Evolutionary conservation across 2,113 vertebrate genomes (phyloP).

Genomic region (Dascyllus trimaculatus): DNA sequence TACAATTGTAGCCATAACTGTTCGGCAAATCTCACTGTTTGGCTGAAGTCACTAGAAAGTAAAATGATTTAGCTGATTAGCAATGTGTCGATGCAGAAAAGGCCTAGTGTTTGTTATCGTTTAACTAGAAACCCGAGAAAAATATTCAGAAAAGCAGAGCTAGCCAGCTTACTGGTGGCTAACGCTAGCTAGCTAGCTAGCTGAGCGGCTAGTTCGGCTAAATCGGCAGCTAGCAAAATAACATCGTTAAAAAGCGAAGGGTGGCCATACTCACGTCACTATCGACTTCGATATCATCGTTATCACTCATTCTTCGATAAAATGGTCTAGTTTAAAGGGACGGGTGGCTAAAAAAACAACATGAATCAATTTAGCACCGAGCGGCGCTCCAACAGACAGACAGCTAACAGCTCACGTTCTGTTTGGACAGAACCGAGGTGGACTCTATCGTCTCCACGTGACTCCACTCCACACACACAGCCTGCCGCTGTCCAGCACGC

Average conservation of each 20-base stretch:
- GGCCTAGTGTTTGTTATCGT: not conserved
- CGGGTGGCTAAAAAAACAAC: constrained; percentile 78
- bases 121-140: constrained; percentile 38
- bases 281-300: constrained; percentile 99
- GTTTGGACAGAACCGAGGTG: constrained; percentile 73
- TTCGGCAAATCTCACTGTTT: constrained; percentile 50
- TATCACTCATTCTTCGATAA: constrained; percentile 95
- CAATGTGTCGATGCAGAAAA: not conserved
- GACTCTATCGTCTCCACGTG: constrained; percentile 81
- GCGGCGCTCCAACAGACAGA: constrained; percentile 65
- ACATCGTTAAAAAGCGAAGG: constrained; percentile 26
- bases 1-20: constrained; percentile 80
- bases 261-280: constrained; percentile 92
- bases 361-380: constrained; percentile 78
- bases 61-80: not conserved
- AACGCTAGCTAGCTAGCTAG: too few relatives aligned
- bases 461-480: constrained; percentile 76
- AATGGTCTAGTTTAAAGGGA: constrained; percentile 73
- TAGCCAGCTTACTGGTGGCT: constrained; percentile 61
- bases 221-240: constrained; percentile 48
- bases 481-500: constrained; percentile 34
- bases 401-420: constrained; percentile 71
- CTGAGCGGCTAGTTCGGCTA: constrained; percentile 70
- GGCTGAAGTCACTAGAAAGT: constrained; percentile 51
- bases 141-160: constrained; percentile 14